Percentiles rank a stretch among this genome's conserved stretches.
Evolutionary conservation across 1,140 invertebrate species (phyloP).

Genomic region (Zaprionus nigranus): DNA sequence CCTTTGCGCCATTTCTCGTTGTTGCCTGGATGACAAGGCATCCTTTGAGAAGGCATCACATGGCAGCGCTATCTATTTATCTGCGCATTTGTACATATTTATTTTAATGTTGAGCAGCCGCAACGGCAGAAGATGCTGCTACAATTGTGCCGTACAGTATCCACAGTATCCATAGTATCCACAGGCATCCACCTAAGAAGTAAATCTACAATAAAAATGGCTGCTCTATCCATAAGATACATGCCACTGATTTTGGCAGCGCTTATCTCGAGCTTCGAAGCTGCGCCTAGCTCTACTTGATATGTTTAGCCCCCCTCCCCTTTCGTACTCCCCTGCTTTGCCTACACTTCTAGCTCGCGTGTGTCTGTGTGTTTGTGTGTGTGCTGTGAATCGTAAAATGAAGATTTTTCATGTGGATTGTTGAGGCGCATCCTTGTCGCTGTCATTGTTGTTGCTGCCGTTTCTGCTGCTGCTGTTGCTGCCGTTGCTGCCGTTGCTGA

Average conservation of each 20-base stretch:
- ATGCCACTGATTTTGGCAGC: slow-evolving; percentile 81
- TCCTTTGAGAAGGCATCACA: slow-evolving; percentile 80
- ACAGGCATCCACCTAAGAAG: slow-evolving; percentile 47
- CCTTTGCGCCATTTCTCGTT: slow-evolving; percentile 74
- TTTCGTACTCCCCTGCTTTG: background rate
- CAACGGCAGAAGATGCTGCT: slow-evolving; percentile 53
- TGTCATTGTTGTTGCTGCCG: slow-evolving; percentile 46
- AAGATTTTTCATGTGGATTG: slow-evolving; percentile 83
- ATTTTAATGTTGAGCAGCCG: slow-evolving; percentile 81
- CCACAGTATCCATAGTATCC: background rate
- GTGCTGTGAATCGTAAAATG: slow-evolving; percentile 79
- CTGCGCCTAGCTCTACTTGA: slow-evolving; percentile 71
- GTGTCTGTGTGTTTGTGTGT: slow-evolving; percentile 12
- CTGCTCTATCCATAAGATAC: slow-evolving; percentile 82
- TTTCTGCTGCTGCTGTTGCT: slow-evolving; percentile 21
- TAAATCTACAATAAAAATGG: slow-evolving; percentile 83
- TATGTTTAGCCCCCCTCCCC: slow-evolving; percentile 51
- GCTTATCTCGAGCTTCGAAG: slow-evolving; percentile 65
- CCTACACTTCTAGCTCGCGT: background rate
- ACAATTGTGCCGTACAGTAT: slow-evolving; percentile 57
- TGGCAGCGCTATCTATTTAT: slow-evolving; percentile 80
- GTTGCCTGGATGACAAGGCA: slow-evolving; percentile 56
- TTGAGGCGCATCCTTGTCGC: slow-evolving; percentile 69
- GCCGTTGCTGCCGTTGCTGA: slow-evolving; percentile 41
- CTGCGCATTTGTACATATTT: slow-evolving; percentile 83